These are phyloP conservation scores for Andrena bucephala DNA, from an alignment of 2,888 invertebrate species.

Conservation along the genomic window DNA sequence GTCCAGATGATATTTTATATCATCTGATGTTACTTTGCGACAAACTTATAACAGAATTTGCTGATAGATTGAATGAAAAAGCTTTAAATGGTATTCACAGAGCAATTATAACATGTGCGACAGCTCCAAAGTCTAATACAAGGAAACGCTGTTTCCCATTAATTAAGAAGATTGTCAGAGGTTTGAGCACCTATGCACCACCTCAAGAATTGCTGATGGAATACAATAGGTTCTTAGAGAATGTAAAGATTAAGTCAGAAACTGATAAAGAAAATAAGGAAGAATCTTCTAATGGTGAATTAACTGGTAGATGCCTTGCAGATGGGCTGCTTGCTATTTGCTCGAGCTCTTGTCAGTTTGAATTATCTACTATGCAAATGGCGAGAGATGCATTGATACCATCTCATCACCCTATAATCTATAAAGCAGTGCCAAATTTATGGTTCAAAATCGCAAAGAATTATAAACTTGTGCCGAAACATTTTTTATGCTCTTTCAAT, in stretches of 20 bases:
- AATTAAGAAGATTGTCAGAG: slow-evolving; percentile 88
- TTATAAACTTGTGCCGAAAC: slow-evolving; percentile 87
- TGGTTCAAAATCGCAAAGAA: slow-evolving; percentile 90
- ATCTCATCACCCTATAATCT: slow-evolving; percentile 91
- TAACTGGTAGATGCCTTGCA: slow-evolving; percentile 87
- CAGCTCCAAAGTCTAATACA: slow-evolving; percentile 88
- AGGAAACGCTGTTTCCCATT: slow-evolving; percentile 88
- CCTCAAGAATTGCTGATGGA: slow-evolving; percentile 89
- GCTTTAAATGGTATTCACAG: slow-evolving; percentile 88
- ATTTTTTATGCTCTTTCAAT: slow-evolving; percentile 87
- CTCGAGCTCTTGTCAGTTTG: slow-evolving; percentile 83
- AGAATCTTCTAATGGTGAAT: slow-evolving; percentile 82
- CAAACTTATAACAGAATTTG: slow-evolving; percentile 90
- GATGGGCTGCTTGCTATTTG: slow-evolving; percentile 87
- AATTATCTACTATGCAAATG: slow-evolving; percentile 86
- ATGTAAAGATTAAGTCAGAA: slow-evolving; percentile 87
- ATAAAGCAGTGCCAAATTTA: slow-evolving; percentile 87
- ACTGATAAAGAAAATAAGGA: slow-evolving; percentile 82
- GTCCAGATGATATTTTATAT: slow-evolving; percentile 90
- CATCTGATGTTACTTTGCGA: slow-evolving; percentile 92
- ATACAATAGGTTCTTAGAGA: slow-evolving; percentile 89
- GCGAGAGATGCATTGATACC: slow-evolving; percentile 90
- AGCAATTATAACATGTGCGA: slow-evolving; percentile 90
- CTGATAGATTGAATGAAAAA: slow-evolving; percentile 88
- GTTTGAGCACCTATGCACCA: slow-evolving; percentile 87